Conservation (phyloP, 2,888 invertebrate species). For the Hylaea fasciaria region DNA sequence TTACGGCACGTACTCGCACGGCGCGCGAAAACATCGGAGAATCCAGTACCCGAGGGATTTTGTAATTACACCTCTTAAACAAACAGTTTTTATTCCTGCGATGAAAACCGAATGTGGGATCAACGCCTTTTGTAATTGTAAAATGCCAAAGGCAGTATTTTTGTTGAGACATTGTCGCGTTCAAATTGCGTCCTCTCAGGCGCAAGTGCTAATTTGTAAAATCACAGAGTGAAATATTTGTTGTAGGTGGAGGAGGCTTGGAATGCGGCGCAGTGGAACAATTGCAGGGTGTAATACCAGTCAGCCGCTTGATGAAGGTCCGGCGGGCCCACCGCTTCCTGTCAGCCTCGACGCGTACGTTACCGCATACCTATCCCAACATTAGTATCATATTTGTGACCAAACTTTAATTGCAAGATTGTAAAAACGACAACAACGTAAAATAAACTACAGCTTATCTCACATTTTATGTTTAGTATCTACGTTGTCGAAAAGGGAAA, state of each 20-base stretch:
- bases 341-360: constrained; percentile 52
- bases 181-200: constrained; percentile 50
- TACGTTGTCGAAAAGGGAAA: constrained; percentile 1
- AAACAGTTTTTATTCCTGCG: constrained; percentile 70
- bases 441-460: not conserved
- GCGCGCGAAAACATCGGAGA: constrained; percentile 74
- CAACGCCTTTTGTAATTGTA: constrained; percentile 57
- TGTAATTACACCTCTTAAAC: constrained; percentile 78
- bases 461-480: too few relatives aligned
- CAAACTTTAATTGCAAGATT: constrained; percentile 3
- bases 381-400: constrained; percentile 24
- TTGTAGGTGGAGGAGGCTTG: constrained; percentile 54
- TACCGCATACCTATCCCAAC: constrained; percentile 43
- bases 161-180: constrained; percentile 39
- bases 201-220: constrained; percentile 75
- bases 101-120: constrained; percentile 56
- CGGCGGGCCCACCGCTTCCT: constrained; percentile 55
- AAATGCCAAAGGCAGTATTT: constrained; percentile 38
- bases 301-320: constrained; percentile 84
- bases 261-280: constrained; percentile 79
- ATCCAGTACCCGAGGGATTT: constrained; percentile 77
- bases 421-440: not conserved
- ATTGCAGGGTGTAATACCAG: constrained; percentile 82
- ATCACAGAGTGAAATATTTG: constrained; percentile 78
- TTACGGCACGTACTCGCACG: constrained; percentile 80